Evolutionary conservation across 2,888 invertebrate species (phyloP), one percentile per base, ranked within the genome.

Genomic region (Troides aeacus): DNA sequence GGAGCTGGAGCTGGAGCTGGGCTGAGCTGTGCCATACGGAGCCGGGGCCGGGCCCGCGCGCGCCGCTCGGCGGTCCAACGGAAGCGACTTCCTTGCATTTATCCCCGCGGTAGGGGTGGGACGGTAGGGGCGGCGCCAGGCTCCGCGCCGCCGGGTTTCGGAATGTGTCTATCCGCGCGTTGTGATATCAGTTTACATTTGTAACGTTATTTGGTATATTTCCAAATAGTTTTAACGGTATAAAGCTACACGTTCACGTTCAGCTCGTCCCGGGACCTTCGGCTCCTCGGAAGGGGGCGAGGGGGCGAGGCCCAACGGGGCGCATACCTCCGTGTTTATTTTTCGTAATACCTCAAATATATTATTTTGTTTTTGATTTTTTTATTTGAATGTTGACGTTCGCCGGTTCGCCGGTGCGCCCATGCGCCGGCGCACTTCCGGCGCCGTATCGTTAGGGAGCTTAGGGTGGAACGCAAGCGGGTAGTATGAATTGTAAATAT

Each of bases 401-500:
- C 80, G 77, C 86, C 84, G 86, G 77, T 74, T 3, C 76, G 77
- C 74, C 73, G 62, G 66, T 59, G 72, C 79, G 71, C 74, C 76
- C 79, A 21, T 21, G 21, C 21, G 21, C 79, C 77, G 79, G 79
- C 75, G 74, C 78, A 78, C 79, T 30, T 5, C 30, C 78, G 77
- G 77, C 73, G 77, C 79, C 81, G 78, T 75, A 79, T 80, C 77
- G 77, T 83, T 87, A 88, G 88, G 86, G 89, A 90, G 88, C 87
- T 89, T 89, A 88, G 82, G 78, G 77, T 75, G 79, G 81, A 80
- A 84, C 82, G 84, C 85, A 88, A 87, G 92, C 90, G 91, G 92
- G 90, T 92, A 92, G 91, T 81, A 82, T 83, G 84, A 91, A 87
- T 88, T 92, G 92, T 92, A 92, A 85, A 92, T 92, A 89, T 80